Evolutionary conservation across 1,140 invertebrate genomes (phyloP), one percentile per base, ranked within the genome.

Genomic region (Bilobella aurantiaca): DNA sequence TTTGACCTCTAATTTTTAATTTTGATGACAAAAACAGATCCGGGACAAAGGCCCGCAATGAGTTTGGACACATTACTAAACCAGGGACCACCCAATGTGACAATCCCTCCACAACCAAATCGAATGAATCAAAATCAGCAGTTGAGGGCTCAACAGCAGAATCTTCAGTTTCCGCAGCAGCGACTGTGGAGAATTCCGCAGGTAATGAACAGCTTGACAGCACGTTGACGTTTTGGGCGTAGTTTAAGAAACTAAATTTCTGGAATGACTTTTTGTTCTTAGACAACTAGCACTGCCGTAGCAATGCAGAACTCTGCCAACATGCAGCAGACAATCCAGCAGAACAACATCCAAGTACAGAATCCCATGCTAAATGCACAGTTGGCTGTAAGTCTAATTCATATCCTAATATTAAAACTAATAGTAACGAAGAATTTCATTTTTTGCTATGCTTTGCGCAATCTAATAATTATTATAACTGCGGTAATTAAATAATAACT

Each of bases 361-460:
- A 88, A 88, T 78, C 86, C 89, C 3, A 86, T 90, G 85, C 79
- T 90, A 65, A 89, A 85, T 78, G 85, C 86, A 66, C 87, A 89
- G 76, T 78, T 89, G 64, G 84, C 85, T 73, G 86, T 63, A 61
- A 47, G 64, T 62, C 27, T 29, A 25, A 60, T 27, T 32, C 25
- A 0, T 25, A 23, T 57, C 21, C 57, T 5, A 23, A 5, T 53
- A n/a, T n/a, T n/a, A n/a, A n/a, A n/a, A n/a, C n/a, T n/a, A n/a
- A n/a, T n/a, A n/a, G n/a, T n/a, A n/a, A n/a, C n/a, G n/a, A n/a
- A n/a, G n/a, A n/a, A n/a, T n/a, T n/a, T n/a, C n/a, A n/a, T n/a
- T n/a, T n/a, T n/a, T n/a, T n/a, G n/a, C n/a, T n/a, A n/a, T n/a
- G n/a, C n/a, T n/a, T n/a, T n/a, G n/a, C n/a, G n/a, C n/a, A n/a